Percentiles rank a stretch among this genome's conserved stretches.
phyloP scores from a whole-genome alignment of 64 coral and sea anemone genomes.

The Porites lutea region DNA sequence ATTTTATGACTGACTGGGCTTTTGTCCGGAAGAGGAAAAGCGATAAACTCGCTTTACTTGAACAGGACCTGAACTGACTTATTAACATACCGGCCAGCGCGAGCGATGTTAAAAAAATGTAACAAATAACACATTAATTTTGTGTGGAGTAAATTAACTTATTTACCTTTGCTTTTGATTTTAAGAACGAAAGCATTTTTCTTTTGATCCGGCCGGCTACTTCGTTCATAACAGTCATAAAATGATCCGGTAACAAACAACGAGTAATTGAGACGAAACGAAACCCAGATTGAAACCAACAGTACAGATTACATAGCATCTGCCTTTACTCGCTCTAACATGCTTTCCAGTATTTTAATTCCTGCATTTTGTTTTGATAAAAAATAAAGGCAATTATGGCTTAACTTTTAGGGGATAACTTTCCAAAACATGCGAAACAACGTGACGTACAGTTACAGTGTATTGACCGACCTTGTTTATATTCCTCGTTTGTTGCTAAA shows the following conservation, averaged over 20 bases:
- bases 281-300: background rate
- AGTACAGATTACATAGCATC: background rate
- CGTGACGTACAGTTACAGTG: too few relatives aligned
- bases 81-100: background rate
- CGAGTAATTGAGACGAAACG: background rate
- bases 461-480: too few relatives aligned
- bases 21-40: constrained; percentile 3
- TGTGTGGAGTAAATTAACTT: background rate
- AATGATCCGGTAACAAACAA: too few relatives aligned
- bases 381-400: too few relatives aligned
- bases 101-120: background rate
- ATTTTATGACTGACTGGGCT: background rate
- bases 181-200: constrained; percentile 35
- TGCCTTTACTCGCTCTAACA: constrained; percentile 3
- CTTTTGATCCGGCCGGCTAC: background rate
- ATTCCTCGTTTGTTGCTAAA: too few relatives aligned
- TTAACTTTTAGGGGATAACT: too few relatives aligned
- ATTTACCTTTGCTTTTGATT: constrained; percentile 39
- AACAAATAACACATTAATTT: background rate
- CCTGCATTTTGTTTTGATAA: too few relatives aligned
- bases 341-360: background rate
- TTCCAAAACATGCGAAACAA: background rate
- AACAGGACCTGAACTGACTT: background rate
- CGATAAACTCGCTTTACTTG: background rate
- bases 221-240: too few relatives aligned